Evolutionary conservation across 2,113 vertebrate genomes (phyloP), one percentile per base, ranked within the genome.

Genomic region (Calidris pugnax): DNA sequence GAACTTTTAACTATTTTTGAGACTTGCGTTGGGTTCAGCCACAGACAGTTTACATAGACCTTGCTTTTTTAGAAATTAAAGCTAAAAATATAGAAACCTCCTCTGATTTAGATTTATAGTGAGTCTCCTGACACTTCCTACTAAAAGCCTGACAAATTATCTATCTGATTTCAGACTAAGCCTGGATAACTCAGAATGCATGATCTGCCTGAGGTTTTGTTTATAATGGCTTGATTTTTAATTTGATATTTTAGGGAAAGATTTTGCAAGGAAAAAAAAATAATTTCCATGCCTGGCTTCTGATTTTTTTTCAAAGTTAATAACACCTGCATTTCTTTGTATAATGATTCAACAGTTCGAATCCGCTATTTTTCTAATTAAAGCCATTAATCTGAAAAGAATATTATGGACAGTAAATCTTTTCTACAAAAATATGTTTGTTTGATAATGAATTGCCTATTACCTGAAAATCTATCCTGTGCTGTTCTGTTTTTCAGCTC

Each of bases 311-410:
- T 71, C 15, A 33, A 81, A 85, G 24, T 47, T 80, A 84, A 6
- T 64, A 89, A 35, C 3, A n/a, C 30, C 26, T 71, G 30, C 37
- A 50, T 74, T 83, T 78, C 48, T 87, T 78, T 87, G 24, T 41
- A 76, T 59, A 89, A 50, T 37, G 35, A 79, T 85, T 92, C 43
- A 82, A 51, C 15, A 50, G n/a, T 56, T 89, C 72, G 24, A 74
- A 86, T 73, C 48, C 79, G 39, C 22, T 95, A 47, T 81, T 95
- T 87, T 94, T 85, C 94, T 97, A 82, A 95, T 95, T 91, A 94
- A 96, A 94, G 7, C 41, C 59, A 92, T 95, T 94, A 83, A 93
- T 95, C 41, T 50, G 47, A 55, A 95, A 94, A 73, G 1, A 73
- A 85, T 72, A 66, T 79, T 79, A 68, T 27, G 39, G 71, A 82